A percentile compares a stretch with the other conserved stretches of the same genome.
These are phyloP conservation scores for Falco rusticolus DNA, from an alignment of 2,797 vertebrate genomes.

Conservation along the genomic window DNA sequence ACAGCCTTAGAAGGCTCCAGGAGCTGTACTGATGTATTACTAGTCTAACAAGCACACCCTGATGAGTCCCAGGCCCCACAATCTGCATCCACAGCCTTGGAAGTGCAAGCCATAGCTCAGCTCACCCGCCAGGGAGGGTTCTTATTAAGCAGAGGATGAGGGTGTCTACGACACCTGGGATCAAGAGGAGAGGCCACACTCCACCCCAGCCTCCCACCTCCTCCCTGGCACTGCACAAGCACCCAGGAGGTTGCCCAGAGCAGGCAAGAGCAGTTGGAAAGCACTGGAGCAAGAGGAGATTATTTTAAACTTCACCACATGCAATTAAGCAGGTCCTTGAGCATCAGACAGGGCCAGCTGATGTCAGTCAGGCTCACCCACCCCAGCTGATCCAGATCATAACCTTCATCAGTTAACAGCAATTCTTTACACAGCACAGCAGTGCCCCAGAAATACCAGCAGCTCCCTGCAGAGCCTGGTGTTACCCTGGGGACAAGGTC, in stretches of 20 bases:
- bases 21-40: not conserved
- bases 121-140: not conserved
- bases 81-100: not conserved
- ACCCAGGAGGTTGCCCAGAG: not conserved
- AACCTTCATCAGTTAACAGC: not conserved
- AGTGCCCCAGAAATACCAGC: not conserved
- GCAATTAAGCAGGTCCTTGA: not conserved
- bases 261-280: not conserved
- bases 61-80: not conserved
- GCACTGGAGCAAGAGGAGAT: not conserved
- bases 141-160: not conserved
- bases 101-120: not conserved
- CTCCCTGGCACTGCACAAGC: not conserved
- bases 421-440: not conserved
- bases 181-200: not conserved
- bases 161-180: not conserved
- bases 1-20: not conserved
- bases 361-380: not conserved
- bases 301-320: not conserved
- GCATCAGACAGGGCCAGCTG: not conserved
- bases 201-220: not conserved
- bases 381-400: not conserved
- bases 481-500: not conserved
- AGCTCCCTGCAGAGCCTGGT: not conserved
- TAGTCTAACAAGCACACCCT: not conserved